Evolutionary conservation across 2,888 invertebrate species (phyloP), one percentile per base, ranked within the genome.

Genomic region (Phragmatobia fuliginosa): DNA sequence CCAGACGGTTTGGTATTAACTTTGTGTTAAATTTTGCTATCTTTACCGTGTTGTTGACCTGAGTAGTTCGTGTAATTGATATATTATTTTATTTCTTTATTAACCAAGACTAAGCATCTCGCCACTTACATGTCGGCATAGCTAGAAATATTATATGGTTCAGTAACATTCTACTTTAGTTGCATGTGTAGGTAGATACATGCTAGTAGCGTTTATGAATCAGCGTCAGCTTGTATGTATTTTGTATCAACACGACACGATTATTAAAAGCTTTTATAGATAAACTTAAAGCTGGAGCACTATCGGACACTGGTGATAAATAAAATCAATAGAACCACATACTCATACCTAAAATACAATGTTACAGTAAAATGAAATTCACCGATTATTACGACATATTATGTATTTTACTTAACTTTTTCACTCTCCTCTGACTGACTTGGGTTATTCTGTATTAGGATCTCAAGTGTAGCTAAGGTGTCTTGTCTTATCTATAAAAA

Each of bases 181-280:
- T 60, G n/a, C n/a, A 21, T 32, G 33, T 33, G 11, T 33, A 32
- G 7, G 32, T 59, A 18, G 4, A 32, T 31, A 18, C n/a, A n/a
- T n/a, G n/a, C 18, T 32, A 32, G 5, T 3, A 32, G 59, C 32
- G 31, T 59, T 32, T 25, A 25, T 16, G 6, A 28, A 31, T 18
- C 31, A 18, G 31, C 31, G 58, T 59, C 2, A 59, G n/a, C 32
- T 18, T 25, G 31, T 59, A 21, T 59, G 32, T 59, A 21, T 8
- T 32, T 28, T 59, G 18, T 59, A 14, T 59, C 59, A 59, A 32
- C 28, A 32, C 21, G 32, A 60, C 59, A 60, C 32, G 11, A 32
- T 33, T 59, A 60, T 21, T 60, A 60, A 60, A 60, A 60, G 59
- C 33, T n/a, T 60, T n/a, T 60, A 11, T 18, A 60, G 59, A 60